These are phyloP conservation scores for Muscidifurax raptorellus DNA, from an alignment of 1,140 invertebrate genomes.

Conservation along the genomic window DNA sequence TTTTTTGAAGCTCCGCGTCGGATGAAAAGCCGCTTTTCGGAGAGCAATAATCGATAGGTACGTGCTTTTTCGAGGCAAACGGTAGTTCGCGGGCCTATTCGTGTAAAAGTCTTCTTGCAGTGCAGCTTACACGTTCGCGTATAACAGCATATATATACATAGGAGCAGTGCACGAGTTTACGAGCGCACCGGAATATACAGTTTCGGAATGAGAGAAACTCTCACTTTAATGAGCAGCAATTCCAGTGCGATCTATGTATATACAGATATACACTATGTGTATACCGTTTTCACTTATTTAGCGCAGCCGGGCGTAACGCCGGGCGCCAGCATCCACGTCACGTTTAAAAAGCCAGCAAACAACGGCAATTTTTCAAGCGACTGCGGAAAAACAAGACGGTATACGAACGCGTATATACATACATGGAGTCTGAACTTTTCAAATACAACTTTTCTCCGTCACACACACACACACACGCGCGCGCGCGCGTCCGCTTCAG, in stretches of 20 bases:
- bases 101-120: too few species aligned
- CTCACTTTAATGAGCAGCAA: not conserved
- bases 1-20: not conserved
- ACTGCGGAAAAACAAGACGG: not conserved
- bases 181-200: not conserved
- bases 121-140: too few species aligned
- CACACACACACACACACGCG: not conserved
- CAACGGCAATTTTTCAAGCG: constrained; percentile 1
- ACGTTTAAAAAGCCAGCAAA: not conserved
- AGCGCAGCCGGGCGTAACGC: not conserved
- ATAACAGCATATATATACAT: too few species aligned
- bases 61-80: not conserved
- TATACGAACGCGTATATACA: not conserved
- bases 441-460: not conserved
- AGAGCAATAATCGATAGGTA: not conserved
- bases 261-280: too few species aligned
- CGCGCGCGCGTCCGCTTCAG: not conserved
- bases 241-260: not conserved
- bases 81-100: too few species aligned
- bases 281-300: not conserved
- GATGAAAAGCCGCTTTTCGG: not conserved
- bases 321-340: not conserved
- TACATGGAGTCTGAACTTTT: not conserved
- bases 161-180: too few species aligned
- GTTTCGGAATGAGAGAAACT: not conserved